Evolutionary conservation across 1,140 invertebrate genomes (phyloP), one percentile per base, ranked within the genome.

Genomic region (Delia radicum): DNA sequence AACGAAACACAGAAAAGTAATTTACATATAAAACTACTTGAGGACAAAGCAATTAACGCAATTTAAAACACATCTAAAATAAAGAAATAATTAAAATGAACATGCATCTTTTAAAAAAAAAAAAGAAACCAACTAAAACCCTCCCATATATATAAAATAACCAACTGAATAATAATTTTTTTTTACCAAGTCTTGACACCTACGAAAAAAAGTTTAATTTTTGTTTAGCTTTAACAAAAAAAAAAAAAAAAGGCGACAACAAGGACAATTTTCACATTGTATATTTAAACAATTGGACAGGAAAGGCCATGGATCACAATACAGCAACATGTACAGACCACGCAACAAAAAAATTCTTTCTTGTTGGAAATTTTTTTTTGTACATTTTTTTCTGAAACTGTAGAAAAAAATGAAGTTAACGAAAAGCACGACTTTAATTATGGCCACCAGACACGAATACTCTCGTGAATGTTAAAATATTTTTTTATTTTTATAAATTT

Each of bases 401-500:
- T 27, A 18, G 18, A 73, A 48, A 27, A 48, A 74, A 74, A 63
- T 27, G 46, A 75, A 42, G 74, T 67, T 74, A 75, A 75, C 74
- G 74, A 75, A 75, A n/a, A 75, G 74, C 74, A 75, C 74, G 62
- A 75, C 61, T 69, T 75, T 75, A 75, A 75, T 75, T 75, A 75
- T 75, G 18, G 74, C 74, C 74, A 75, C 62, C 74, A 75, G 74
- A 75, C 74, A 75, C 63, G 74, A 75, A 75, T 28, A 62, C 29
- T 75, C 4, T 42, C 74, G 74, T 75, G 74, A 75, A 75, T 75
- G 74, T 69, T 75, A 75, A 75, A 75, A 65, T 75, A 75, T n/a
- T n/a, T n/a, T n/a, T n/a, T n/a, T n/a, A n/a, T n/a, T n/a, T n/a
- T n/a, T n/a, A n/a, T n/a, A n/a, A n/a, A 48, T 73, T 73, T 63